Base-by-base conservation (phyloP, 2,113 vertebrate genomes). In the Ranitomeya imitator region DNA sequence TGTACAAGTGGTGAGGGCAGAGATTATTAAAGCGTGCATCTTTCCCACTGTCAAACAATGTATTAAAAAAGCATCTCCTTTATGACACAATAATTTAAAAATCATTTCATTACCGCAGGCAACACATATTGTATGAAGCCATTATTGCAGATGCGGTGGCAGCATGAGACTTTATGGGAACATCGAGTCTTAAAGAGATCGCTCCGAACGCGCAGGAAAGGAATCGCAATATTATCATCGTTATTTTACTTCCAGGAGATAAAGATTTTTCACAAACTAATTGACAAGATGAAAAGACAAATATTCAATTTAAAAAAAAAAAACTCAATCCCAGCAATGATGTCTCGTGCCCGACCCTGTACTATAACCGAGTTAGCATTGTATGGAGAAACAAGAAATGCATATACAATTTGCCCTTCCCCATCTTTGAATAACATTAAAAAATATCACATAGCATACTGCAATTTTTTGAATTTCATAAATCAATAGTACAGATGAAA, bases 51-150 rank as follows among this genome's bases (percentile, higher is more conserved):
- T 91, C 89, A 93, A 90, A 88, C 94, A 92, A 93, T 93, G 94
- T 94, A 94, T 95, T 94, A 93, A 93, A 94, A 85, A 93, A 93
- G 90, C 57, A 92, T 92, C 93, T 91, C 91, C 74, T 89, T 92
- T 92, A 90, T 93, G 91, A 93, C 91, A 94, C 74, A 92, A 92
- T 93, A 93, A 93, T 94, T 95, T 93, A 89, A 92, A 94, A 93
- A 87, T 92, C 90, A 91, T 91, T 94, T 93, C 78, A 86, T 93
- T 94, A 93, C 93, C 92, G 90, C 90, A 91, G 91, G 91, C 86
- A 79, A 79, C 61, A 91, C 16, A 90, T 93, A 91, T 90, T 91
- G 91, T 92, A 74, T 77, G 90, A 91, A 91, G 81, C 87, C 79
- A 89, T 89, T 89, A 89, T 74, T 85, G 81, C 86, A 88, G 77